Conservation (phyloP, 2,888 invertebrate genomes). For the Hipparchia sbordonii region DNA sequence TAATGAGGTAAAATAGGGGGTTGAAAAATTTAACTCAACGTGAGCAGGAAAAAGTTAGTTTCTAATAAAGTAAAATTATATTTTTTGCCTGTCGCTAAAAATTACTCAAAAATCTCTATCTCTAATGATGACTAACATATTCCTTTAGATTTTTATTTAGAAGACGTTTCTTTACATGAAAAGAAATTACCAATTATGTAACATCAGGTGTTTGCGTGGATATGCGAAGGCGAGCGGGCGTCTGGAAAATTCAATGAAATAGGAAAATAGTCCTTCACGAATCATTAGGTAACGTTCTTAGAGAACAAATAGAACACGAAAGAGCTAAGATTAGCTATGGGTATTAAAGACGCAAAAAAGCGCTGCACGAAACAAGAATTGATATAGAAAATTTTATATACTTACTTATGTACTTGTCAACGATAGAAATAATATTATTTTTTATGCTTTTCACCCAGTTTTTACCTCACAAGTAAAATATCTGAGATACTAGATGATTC, state of each 20-base stretch:
- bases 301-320: slow-evolving; percentile 1
- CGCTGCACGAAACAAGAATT: not conserved
- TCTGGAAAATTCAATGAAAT: slow-evolving; percentile 17
- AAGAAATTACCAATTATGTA: slow-evolving; percentile 12
- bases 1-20: too few relatives aligned
- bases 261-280: slow-evolving; percentile 21
- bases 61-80: too few relatives aligned
- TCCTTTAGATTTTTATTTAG: not conserved
- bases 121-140: too few relatives aligned
- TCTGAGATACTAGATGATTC: too few relatives aligned
- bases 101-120: too few relatives aligned
- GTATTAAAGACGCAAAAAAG: not conserved
- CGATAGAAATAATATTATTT: not conserved
- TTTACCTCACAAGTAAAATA: too few relatives aligned
- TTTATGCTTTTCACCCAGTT: too few relatives aligned
- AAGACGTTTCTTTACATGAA: not conserved
- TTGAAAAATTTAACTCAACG: too few relatives aligned
- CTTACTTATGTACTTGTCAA: not conserved
- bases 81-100: too few relatives aligned
- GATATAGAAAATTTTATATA: not conserved
- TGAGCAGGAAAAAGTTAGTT: too few relatives aligned
- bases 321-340: not conserved
- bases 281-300: slow-evolving; percentile 18
- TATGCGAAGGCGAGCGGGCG: slow-evolving; percentile 10
- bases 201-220: slow-evolving; percentile 26